Evolutionary conservation across 1,140 invertebrate species (phyloP), one percentile per base, ranked within the genome.

Genomic region (Hyposmocoma kahamanoa): DNA sequence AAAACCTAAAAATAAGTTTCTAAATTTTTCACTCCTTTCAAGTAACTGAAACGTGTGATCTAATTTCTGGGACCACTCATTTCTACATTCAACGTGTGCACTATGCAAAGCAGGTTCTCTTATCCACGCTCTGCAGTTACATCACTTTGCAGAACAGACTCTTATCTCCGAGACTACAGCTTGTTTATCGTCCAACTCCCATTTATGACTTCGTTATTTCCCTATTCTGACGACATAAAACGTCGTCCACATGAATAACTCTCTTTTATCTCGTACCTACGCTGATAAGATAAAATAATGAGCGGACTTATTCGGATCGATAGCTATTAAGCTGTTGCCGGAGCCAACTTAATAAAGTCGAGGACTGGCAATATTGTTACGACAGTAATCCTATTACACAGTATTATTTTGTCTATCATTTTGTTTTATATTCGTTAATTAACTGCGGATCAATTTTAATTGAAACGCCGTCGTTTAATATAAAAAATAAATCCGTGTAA

Each of bases 181-280:
- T 72, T 82, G 72, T 82, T 82, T 82, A 79, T 79, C 70, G 64
- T 69, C 65, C 55, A 54, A 74, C 59, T 71, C 47, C 58, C 70
- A 73, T 80, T 75, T 77, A 77, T 73, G 73, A 75, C 63, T 83
- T 80, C 76, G 67, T 83, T 83, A 83, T 80, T 80, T 80, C 66
- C 70, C 73, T 80, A 80, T 80, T 80, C 69, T 71, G 66, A 60
- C 60, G 63, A 77, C 72, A 80, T 80, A 80, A 79, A 83, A 78
- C 67, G 72, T 75, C 76, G 67, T 75, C 73, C 63, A 62, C 60
- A 66, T 67, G 65, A 74, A 74, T 73, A 74, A 76, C 63, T 72
- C 53, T 51, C 50, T 61, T 79, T 80, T 79, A 83, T 80, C 66
- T 77, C 44, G 46, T 70, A 60, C 65, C 63, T 72, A 62, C 61